phyloP scores from a whole-genome alignment of 2,888 invertebrate species.

The Opisthograptis luteolata region DNA sequence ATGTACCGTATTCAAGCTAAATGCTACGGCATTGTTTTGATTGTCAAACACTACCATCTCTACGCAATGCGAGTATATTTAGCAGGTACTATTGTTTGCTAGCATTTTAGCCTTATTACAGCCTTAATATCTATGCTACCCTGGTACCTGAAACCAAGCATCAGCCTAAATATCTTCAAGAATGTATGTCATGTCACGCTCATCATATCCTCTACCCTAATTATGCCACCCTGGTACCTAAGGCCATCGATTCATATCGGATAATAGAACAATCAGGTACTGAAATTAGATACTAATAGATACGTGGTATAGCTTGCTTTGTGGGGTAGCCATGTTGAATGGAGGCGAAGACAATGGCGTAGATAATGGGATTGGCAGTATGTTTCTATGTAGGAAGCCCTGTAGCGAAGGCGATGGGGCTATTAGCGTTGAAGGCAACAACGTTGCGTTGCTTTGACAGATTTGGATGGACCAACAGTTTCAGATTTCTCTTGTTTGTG shows the following conservation, averaged over 20 bases:
- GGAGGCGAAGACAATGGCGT: background rate
- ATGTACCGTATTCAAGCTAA: too few relatives aligned
- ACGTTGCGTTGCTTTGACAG: too few relatives aligned
- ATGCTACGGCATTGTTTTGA: too few relatives aligned
- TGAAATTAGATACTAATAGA: slow-evolving; percentile 28
- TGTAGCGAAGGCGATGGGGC: too few relatives aligned
- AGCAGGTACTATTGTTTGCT: too few relatives aligned
- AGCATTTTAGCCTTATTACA: background rate
- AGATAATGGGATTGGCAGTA: background rate
- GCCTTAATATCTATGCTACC: background rate
- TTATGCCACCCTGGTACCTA: slow-evolving; percentile 29
- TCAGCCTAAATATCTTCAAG: slow-evolving; percentile 1
- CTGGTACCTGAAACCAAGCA: slow-evolving; percentile 5
- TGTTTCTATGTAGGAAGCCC: too few relatives aligned
- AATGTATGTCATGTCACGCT: slow-evolving; percentile 22
- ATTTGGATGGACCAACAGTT: too few relatives aligned
- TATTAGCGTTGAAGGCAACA: too few relatives aligned
- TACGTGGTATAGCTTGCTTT: background rate
- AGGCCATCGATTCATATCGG: slow-evolving; percentile 14
- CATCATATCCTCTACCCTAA: slow-evolving; percentile 24
- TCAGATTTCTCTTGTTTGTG: too few relatives aligned
- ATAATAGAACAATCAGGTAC: slow-evolving; percentile 27
- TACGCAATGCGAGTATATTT: too few relatives aligned
- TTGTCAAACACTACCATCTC: too few relatives aligned
- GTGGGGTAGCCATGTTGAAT: slow-evolving; percentile 4